Evolutionary conservation across 2,113 vertebrate genomes (phyloP), one percentile per base, ranked within the genome.

Genomic region (Catharus fuscescens): DNA sequence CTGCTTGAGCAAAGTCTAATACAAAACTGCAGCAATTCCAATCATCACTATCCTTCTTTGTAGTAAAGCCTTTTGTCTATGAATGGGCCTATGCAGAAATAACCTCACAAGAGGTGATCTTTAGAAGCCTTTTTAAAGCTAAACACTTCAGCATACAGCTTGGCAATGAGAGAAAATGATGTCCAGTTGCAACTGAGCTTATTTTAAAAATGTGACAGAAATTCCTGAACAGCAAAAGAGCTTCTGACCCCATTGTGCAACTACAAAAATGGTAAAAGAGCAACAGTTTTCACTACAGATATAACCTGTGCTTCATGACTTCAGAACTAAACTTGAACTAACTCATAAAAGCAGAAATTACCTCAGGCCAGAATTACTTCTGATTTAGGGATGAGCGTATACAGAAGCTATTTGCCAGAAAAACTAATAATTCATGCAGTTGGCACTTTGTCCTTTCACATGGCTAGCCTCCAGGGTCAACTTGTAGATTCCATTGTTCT

Each of bases 381-480:
- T 48, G 69, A 90, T 74, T 90, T 96, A 65, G 34, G 71, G 86
- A 96, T 79, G 70, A 95, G 85, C 20, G 34, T 59, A 93, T 71
- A 79, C 47, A 92, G 64, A 91, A 59, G 72, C 72, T 92, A 87
- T 80, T 20, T 93, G 84, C 80, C 89, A 92, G 92, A 93, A 96
- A 97, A 94, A 34, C 88, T 69, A 96, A 28, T 90, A 59, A 71
- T 88, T 92, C 56, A 31, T 57, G 67, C 70, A 96, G 76, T 53
- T 97, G 92, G 86, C 69, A 69, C 71, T 52, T 86, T 60, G 69
- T 93, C 87, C 65, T 95, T 86, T 90, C 50, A 93, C 87, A 57
- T 91, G 88, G 86, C 82, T 48, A 36, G 82, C 82, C 69, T 96
- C 93, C 79, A 95, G 34, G 25, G 93, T 80, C 84, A 97, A 93